These are phyloP conservation scores for Andricus grossulariae DNA, from an alignment of 1,140 invertebrate genomes.

Conservation along the genomic window DNA sequence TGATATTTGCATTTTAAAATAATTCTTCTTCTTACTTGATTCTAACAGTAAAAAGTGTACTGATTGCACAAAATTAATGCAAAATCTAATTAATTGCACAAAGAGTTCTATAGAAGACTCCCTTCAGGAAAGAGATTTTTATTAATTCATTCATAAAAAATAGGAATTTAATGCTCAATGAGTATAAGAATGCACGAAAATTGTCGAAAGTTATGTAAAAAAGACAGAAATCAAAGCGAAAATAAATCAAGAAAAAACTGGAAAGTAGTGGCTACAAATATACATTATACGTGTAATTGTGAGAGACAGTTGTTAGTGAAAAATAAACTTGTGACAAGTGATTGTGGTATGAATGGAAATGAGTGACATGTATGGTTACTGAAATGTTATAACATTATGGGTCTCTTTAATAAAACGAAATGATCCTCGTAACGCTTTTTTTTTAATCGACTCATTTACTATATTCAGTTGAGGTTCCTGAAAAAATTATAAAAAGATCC, in stretches of 20 bases:
- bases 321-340: conserved; percentile 2
- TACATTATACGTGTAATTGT: not conserved
- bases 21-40: too few species aligned
- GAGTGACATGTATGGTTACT: not conserved
- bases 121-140: not conserved
- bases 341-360: conserved; percentile 1
- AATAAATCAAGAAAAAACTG: not conserved
- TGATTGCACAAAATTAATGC: conserved; percentile 10
- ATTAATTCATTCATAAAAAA: not conserved
- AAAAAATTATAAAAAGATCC: too few species aligned
- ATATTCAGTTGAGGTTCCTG: too few species aligned
- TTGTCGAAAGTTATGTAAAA: not conserved
- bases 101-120: not conserved
- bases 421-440: not conserved
- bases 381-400: conserved; percentile 15
- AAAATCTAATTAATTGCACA: not conserved
- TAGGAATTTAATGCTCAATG: conserved; percentile 16
- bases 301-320: not conserved
- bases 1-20: too few species aligned
- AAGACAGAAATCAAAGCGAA: conserved; percentile 4
- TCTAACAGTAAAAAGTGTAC: too few species aligned
- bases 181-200: conserved; percentile 2
- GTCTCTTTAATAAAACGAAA: conserved; percentile 23
- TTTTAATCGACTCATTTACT: too few species aligned
- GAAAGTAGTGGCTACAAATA: not conserved